Evolutionary conservation across 2,888 invertebrate species (phyloP).

Genomic region (Steinernema scapterisci): DNA sequence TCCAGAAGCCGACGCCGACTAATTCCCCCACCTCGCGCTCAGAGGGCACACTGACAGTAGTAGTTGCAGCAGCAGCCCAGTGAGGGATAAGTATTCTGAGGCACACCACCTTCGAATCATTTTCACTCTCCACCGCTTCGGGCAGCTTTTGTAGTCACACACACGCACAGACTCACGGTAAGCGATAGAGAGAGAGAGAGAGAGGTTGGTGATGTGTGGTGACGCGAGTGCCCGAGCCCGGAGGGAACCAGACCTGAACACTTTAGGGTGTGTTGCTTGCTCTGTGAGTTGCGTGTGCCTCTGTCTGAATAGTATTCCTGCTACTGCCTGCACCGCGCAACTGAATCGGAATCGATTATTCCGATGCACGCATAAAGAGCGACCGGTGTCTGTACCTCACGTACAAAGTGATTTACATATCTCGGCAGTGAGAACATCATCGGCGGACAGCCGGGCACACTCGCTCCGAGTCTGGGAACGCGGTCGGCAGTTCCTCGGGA

Average conservation of each 20-base stretch:
- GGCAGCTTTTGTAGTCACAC: too few species aligned
- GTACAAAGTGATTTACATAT: constrained; percentile 17
- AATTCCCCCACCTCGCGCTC: constrained; percentile 18
- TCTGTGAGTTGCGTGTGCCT: neutral
- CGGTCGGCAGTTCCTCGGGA: too few species aligned
- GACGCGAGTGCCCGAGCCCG: neutral
- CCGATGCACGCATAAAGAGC: neutral
- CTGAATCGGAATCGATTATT: constrained; percentile 27
- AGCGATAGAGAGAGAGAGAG: neutral
- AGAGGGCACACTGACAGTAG: too few species aligned
- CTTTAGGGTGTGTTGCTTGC: neutral
- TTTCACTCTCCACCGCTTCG: neutral
- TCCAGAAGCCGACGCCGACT: constrained; percentile 29
- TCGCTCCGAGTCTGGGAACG: neutral
- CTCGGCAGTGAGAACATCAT: too few species aligned
- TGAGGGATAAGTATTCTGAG: neutral
- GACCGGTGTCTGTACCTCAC: neutral
- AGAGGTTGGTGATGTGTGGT: neutral
- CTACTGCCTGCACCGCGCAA: neutral
- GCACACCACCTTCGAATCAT: neutral
- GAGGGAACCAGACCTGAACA: constrained; percentile 7
- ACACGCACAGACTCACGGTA: too few species aligned
- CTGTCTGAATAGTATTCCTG: neutral
- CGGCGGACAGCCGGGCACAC: too few species aligned
- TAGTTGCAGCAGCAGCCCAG: neutral